A percentile compares a stretch with the other conserved stretches of the same genome.
phyloP scores from a whole-genome alignment of 2,797 vertebrate genomes.

The Uromys caudimaculatus region DNA sequence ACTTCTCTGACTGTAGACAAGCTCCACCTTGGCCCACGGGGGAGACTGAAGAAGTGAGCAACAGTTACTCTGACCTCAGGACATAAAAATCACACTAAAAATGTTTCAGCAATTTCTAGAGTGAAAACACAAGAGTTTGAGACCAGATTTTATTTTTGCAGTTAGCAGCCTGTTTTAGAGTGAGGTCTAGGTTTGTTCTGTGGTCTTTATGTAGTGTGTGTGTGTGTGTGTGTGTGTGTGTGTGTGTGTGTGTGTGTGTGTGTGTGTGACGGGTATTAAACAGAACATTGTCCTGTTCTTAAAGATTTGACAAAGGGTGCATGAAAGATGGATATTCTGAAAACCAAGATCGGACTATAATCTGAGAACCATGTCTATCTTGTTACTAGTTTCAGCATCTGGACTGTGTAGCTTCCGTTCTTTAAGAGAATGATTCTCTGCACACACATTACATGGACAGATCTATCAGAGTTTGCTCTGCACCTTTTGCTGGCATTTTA shows the following conservation, averaged over 20 bases:
- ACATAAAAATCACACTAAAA: background rate
- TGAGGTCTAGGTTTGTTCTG: background rate
- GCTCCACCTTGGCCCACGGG: too few relatives aligned
- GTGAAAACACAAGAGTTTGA: background rate
- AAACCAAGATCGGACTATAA: background rate
- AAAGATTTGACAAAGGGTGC: background rate
- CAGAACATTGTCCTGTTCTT: background rate
- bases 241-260: background rate
- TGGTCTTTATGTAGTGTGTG: background rate
- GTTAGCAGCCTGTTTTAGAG: background rate
- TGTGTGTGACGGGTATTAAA: background rate
- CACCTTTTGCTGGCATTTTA: background rate
- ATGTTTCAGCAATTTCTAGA: background rate
- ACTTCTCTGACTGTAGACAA: background rate
- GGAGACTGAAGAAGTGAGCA: background rate
- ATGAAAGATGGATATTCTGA: background rate
- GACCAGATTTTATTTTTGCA: background rate
- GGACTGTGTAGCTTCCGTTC: background rate
- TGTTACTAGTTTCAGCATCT: background rate
- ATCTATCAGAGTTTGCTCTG: background rate
- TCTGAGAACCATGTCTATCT: background rate
- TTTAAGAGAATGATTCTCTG: background rate
- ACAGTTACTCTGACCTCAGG: background rate
- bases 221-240: background rate
- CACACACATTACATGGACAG: rapidly evolving